Evolutionary conservation across 2,113 vertebrate species (phyloP).

Genomic region (Emydura subglobosa): DNA sequence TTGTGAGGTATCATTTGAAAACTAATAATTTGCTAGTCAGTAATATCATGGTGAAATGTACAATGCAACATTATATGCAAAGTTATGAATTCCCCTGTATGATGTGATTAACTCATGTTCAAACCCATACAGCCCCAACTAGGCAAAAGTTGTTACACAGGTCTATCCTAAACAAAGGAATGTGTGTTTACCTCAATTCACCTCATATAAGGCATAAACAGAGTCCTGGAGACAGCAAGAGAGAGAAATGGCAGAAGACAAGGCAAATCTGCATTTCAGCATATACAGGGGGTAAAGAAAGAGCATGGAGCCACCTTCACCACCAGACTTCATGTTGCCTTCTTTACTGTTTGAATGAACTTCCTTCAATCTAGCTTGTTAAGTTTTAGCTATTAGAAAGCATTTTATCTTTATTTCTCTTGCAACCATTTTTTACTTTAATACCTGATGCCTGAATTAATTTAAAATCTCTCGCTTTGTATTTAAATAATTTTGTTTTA

Average conservation of each 20-base stretch:
- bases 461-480: neutral
- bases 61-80: neutral
- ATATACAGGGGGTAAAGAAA: neutral
- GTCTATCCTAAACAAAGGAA: neutral
- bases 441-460: neutral
- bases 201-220: neutral
- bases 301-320: neutral
- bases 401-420: neutral
- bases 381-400: neutral
- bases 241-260: neutral
- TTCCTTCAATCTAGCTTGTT: neutral
- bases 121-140: neutral
- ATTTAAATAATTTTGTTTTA: neutral
- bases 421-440: neutral
- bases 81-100: neutral
- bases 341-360: neutral
- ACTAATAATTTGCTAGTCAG: neutral
- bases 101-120: neutral
- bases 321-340: neutral
- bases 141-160: neutral
- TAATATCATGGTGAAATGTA: neutral
- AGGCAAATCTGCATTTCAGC: neutral
- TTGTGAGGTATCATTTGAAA: neutral
- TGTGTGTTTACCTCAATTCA: neutral
- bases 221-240: neutral